A percentile compares a stretch with the other conserved stretches of the same genome.
Conservation (phyloP, 2,113 vertebrate genomes). For the Fulmarus glacialis region DNA sequence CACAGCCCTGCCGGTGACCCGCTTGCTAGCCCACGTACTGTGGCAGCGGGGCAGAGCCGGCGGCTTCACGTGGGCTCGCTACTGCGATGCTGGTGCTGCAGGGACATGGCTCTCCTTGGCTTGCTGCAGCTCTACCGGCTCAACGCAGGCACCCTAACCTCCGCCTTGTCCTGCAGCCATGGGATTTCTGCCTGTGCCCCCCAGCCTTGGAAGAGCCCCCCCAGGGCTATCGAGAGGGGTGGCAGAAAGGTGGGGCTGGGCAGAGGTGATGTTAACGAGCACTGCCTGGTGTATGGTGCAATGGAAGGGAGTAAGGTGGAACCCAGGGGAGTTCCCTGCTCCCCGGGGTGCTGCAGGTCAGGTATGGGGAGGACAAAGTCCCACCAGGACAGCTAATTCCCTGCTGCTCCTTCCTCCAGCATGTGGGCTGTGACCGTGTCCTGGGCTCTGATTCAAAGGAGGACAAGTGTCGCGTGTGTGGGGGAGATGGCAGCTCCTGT, state of each 20-base stretch:
- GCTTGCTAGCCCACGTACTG: accelerated
- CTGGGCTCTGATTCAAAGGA: conserved; percentile 92
- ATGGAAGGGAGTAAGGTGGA: neutral
- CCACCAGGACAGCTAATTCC: neutral
- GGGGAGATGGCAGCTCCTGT: conserved; percentile 91
- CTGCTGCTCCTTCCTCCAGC: conserved; percentile 72
- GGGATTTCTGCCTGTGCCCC: neutral
- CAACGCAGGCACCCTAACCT: accelerated
- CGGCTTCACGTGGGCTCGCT: accelerated
- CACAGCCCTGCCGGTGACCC: neutral
- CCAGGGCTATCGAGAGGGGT: neutral
- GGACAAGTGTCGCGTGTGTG: conserved; percentile 92
- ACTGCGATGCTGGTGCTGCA: accelerated
- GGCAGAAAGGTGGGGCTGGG: neutral
- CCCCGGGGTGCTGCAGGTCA: neutral
- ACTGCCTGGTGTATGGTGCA: accelerated
- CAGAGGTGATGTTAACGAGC: neutral
- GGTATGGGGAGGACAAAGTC: neutral
- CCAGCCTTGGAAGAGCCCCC: too few species aligned
- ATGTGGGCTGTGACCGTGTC: conserved; percentile 94
- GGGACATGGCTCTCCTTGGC: neutral
- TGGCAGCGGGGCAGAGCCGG: neutral
- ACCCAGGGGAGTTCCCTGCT: neutral
- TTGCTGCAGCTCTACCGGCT: neutral
- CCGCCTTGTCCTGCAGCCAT: neutral